Evolutionary conservation across 2,113 vertebrate genomes (phyloP).

Genomic region (Archocentrus centrarchus): DNA sequence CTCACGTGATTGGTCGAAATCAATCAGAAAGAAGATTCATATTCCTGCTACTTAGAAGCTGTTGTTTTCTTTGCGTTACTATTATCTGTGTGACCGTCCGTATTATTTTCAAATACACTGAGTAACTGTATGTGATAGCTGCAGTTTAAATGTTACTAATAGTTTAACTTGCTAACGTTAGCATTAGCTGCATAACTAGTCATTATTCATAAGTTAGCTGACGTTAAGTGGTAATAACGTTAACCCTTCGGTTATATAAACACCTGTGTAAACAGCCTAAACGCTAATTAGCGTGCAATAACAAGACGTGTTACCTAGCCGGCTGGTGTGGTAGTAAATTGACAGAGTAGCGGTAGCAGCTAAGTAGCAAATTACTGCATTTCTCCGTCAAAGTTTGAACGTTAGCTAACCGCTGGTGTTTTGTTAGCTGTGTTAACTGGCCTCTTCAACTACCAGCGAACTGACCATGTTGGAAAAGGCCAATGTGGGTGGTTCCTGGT

Average conservation of each 20-base stretch:
- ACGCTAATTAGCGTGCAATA: not conserved
- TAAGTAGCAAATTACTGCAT: constrained; percentile 36
- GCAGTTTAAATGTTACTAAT: not conserved
- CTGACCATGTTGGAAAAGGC: constrained; percentile 2
- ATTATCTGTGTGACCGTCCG: not conserved
- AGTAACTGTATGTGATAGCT: not conserved
- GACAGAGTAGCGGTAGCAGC: constrained; percentile 26
- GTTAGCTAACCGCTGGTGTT: constrained; percentile 63
- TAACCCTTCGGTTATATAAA: not conserved
- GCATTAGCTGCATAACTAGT: constrained; percentile 48
- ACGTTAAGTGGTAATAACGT: constrained; percentile 1
- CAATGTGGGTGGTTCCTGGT: not conserved
- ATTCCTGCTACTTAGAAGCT: not conserved
- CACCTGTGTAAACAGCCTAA: not conserved
- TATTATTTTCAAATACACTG: not conserved
- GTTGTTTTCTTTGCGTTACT: not conserved
- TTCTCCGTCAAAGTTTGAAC: constrained; percentile 74
- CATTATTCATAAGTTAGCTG: constrained; percentile 35
- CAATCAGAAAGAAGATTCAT: not conserved
- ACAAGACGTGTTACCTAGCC: not conserved
- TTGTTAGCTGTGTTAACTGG: constrained; percentile 50
- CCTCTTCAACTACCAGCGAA: constrained; percentile 15
- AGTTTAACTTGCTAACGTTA: constrained; percentile 50
- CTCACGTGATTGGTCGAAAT: constrained; percentile 11
- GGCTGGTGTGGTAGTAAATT: not conserved